Base-by-base conservation (phyloP, 1,140 invertebrate genomes). In the Leptonema lineaticorne region DNA sequence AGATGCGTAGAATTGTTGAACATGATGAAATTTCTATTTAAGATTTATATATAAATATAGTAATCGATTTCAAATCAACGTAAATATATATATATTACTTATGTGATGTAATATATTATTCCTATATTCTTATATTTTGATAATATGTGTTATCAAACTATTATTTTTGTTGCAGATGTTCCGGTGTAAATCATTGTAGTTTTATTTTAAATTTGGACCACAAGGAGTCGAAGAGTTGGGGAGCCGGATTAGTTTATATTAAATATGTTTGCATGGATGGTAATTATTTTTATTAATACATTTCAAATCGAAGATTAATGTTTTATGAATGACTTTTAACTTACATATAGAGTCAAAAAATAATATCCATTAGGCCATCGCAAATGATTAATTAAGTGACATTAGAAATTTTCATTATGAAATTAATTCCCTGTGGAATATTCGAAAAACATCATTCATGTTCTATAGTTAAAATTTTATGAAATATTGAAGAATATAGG, bases 241-340 rank as follows among this genome's bases (percentile, higher is more conserved):
- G 80, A 7, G 73, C 78, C 4, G 85, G 85, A 22, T 78, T 82
- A n/a, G 76, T 87, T 2, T 83, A 79, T 56, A 78, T 86, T 8
- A 84, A 84, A 75, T 86, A 86, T 74, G 82, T 83, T 62, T 87
- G 86, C 75, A 83, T 85, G 75, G 79, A 85, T 75, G 81, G 86
- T 87, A 75, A 82, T 26, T 64, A 24, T 26, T 41, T 41, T 41
- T 33, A 33, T 2, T 41, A 41, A 41, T 41, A 14, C 11, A 41
- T 41, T 41, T 41, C 9, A 4, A 16, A 9, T 14, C 37, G 37
- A 53, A 53, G 50, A 53, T 53, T 53, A 53, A 53, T 53, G 50
- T 26, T 26, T 53, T 26, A 6, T 24, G 50, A 24, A 53, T 53
- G 50, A 53, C 22, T 20, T 26, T n/a, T 53, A 20, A 11, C 27